Percentiles rank a stretch among this genome's conserved stretches.
These are phyloP conservation scores for Montipora foliosa DNA, from an alignment of 64 coral and sea anemone genomes.

Conservation along the genomic window DNA sequence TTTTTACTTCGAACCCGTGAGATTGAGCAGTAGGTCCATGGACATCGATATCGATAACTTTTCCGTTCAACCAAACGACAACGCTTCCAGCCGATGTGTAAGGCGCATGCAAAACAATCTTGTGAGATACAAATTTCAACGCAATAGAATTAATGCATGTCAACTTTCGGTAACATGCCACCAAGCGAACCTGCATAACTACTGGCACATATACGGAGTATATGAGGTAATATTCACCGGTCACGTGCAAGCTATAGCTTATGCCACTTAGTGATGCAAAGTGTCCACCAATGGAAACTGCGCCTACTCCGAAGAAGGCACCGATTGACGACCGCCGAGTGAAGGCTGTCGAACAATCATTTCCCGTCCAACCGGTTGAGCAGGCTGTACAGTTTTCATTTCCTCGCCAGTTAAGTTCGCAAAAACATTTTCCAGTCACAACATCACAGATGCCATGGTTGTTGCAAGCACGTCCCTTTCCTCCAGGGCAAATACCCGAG, in stretches of 20 bases:
- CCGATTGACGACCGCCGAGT: constrained; percentile 21
- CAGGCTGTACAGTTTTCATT: constrained; percentile 84
- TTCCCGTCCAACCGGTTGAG: constrained; percentile 80
- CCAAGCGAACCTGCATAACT: constrained; percentile 83
- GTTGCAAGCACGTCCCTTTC: constrained; percentile 70
- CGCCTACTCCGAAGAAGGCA: constrained; percentile 34
- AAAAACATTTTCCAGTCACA: constrained; percentile 71
- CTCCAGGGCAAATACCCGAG: constrained; percentile 85
- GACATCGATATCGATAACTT: constrained; percentile 77
- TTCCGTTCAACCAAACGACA: constrained; percentile 86
- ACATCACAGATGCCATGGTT: constrained; percentile 82
- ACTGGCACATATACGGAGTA: constrained; percentile 64
- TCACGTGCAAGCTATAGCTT: constrained; percentile 70
- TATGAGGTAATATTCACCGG: constrained; percentile 94
- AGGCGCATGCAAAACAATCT: constrained; percentile 86
- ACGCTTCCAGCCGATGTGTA: constrained; percentile 64
- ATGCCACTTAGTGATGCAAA: constrained; percentile 89
- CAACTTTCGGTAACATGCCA: constrained; percentile 68
- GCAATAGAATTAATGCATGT: constrained; percentile 94
- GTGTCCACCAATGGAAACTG: constrained; percentile 55
- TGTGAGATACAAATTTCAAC: constrained; percentile 66
- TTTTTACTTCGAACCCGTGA: constrained; percentile 68
- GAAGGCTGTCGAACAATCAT: constrained; percentile 83
- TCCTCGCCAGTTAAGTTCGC: constrained; percentile 93
- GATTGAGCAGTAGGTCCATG: constrained; percentile 46